Conservation (phyloP, 2,888 invertebrate genomes). For the Aleiodes leptofemur region DNA sequence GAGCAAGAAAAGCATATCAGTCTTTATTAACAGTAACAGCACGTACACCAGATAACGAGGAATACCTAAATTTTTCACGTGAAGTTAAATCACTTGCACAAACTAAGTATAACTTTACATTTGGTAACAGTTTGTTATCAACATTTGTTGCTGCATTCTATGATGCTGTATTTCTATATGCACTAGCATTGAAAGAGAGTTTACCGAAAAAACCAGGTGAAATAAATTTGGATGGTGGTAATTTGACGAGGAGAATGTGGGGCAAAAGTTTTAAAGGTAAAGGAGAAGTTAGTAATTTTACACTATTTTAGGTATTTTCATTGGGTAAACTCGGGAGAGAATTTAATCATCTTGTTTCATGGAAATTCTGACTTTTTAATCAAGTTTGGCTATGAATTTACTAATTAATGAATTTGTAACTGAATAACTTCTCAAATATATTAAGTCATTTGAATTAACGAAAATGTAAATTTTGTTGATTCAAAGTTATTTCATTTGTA, state of each 20-base stretch:
- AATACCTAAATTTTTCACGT: conserved; percentile 86
- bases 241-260: conserved; percentile 90
- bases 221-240: conserved; percentile 84
- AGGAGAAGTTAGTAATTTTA: not conserved
- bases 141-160: conserved; percentile 97
- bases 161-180: conserved; percentile 96
- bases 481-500: too few species aligned
- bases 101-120: conserved; percentile 84
- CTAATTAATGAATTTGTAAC: too few species aligned
- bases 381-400: too few species aligned
- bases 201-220: conserved; percentile 76
- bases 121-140: conserved; percentile 87
- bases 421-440: too few species aligned
- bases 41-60: conserved; percentile 85
- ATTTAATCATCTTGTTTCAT: not conserved
- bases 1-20: conserved; percentile 90
- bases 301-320: not conserved
- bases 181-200: conserved; percentile 92
- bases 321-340: not conserved
- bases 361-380: too few species aligned
- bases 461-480: too few species aligned
- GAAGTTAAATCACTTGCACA: conserved; percentile 83
- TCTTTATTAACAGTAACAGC: conserved; percentile 93
- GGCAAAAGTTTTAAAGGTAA: conserved; percentile 89
- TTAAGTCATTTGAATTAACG: too few species aligned